Evolutionary conservation across 2,113 vertebrate species (phyloP).

Genomic region (Entosphenus tridentatus): DNA sequence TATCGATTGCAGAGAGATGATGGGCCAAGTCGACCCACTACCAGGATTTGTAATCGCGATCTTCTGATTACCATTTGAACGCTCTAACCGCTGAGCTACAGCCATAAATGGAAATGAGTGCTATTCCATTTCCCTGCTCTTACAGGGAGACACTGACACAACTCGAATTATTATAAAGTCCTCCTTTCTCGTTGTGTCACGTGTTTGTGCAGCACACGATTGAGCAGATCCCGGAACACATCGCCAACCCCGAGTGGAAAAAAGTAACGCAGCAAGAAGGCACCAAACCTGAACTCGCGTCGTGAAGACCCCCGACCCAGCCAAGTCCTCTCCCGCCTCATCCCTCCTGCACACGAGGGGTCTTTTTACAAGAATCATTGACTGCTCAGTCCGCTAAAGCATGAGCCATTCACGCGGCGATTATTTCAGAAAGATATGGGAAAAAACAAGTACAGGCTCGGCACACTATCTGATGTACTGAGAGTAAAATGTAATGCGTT

Average conservation of each 20-base stretch:
- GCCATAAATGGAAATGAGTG: too few species aligned
- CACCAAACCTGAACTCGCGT: slow-evolving; percentile 13
- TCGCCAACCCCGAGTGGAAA: slow-evolving; percentile 56
- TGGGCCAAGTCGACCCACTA: too few species aligned
- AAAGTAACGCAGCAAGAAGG: slow-evolving; percentile 15
- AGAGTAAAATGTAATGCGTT: too few species aligned
- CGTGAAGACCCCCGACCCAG: background rate
- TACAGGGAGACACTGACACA: too few species aligned
- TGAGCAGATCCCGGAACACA: slow-evolving; percentile 63
- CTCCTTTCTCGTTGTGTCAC: too few species aligned
- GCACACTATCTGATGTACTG: too few species aligned
- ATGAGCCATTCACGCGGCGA: background rate
- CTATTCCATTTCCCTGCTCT: too few species aligned
- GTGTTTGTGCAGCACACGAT: slow-evolving; percentile 33
- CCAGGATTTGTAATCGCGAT: too few species aligned
- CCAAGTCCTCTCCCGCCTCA: background rate
- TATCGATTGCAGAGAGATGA: too few species aligned
- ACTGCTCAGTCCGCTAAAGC: background rate
- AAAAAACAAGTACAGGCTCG: background rate
- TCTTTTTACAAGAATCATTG: background rate
- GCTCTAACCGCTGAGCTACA: too few species aligned
- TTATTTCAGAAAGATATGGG: background rate
- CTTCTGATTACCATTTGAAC: too few species aligned
- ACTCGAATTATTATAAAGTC: too few species aligned
- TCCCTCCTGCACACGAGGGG: background rate